These are phyloP conservation scores for Metallyticus violacea DNA, from an alignment of 2,888 invertebrate species.

Conservation along the genomic window DNA sequence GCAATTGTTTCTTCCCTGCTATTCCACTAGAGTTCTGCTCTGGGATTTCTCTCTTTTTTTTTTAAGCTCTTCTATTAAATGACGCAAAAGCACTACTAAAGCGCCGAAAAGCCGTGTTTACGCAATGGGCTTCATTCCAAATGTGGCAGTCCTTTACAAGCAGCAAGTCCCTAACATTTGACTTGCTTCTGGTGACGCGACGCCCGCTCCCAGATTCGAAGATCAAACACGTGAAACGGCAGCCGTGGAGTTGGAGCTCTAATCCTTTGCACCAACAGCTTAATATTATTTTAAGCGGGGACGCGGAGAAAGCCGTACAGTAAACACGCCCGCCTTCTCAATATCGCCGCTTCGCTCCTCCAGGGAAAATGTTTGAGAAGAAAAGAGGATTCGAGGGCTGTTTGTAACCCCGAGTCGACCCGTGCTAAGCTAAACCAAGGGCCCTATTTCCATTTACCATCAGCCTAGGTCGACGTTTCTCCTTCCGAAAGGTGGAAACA, in stretches of 20 bases:
- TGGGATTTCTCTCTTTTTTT: no score
- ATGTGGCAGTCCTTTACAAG: no score
- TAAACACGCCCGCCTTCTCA: neutral
- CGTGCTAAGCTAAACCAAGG: neutral
- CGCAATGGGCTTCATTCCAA: neutral
- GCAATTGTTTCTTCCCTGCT: no score
- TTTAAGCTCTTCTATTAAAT: no score
- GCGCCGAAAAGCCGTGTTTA: no score
- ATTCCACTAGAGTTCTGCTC: no score
- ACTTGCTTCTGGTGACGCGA: neutral
- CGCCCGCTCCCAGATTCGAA: neutral
- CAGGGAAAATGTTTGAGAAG: neutral
- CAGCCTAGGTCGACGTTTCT: neutral
- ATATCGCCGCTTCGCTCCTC: neutral
- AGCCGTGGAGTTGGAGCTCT: neutral
- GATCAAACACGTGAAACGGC: neutral
- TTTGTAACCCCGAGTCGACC: neutral
- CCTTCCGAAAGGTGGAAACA: neutral
- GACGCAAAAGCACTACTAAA: neutral
- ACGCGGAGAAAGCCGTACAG: neutral
- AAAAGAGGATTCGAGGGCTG: neutral
- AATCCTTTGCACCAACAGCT: conserved; percentile 22
- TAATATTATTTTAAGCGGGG: conserved; percentile 10
- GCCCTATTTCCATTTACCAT: neutral
- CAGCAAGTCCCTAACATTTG: neutral